phyloP scores from a whole-genome alignment of 2,797 vertebrate species.

The Emydoidea blandingii region DNA sequence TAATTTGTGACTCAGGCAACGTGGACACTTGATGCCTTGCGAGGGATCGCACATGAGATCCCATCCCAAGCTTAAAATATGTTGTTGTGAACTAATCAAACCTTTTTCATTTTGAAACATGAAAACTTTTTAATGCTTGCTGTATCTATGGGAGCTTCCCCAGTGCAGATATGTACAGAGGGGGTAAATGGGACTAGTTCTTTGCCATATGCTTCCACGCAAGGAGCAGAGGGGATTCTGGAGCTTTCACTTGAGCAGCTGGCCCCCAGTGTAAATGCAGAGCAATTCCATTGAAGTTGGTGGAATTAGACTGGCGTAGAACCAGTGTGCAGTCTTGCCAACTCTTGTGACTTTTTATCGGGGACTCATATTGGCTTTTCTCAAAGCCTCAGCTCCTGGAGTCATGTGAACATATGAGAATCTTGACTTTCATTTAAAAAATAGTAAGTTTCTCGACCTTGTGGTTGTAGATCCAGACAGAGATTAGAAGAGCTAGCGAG shows the following conservation, averaged over 20 bases:
- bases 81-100: not conserved
- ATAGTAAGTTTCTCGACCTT: not conserved
- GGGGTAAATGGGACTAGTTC: not conserved
- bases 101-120: not conserved
- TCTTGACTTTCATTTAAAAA: not conserved
- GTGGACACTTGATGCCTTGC: not conserved
- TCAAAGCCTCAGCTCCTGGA: not conserved
- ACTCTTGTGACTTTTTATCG: not conserved
- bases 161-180: not conserved
- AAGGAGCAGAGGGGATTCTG: not conserved
- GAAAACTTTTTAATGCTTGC: not conserved
- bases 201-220: not conserved
- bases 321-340: not conserved
- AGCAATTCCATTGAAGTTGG: not conserved
- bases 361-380: not conserved
- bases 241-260: not conserved
- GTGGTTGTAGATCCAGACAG: not conserved
- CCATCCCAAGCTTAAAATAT: not conserved
- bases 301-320: not conserved
- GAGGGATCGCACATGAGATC: not conserved
- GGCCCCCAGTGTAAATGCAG: not conserved
- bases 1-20: not conserved
- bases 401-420: not conserved
- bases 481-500: not conserved
- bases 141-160: not conserved